These are phyloP conservation scores for Theocolax elegans DNA, from an alignment of 1,140 invertebrate genomes.

Conservation along the genomic window DNA sequence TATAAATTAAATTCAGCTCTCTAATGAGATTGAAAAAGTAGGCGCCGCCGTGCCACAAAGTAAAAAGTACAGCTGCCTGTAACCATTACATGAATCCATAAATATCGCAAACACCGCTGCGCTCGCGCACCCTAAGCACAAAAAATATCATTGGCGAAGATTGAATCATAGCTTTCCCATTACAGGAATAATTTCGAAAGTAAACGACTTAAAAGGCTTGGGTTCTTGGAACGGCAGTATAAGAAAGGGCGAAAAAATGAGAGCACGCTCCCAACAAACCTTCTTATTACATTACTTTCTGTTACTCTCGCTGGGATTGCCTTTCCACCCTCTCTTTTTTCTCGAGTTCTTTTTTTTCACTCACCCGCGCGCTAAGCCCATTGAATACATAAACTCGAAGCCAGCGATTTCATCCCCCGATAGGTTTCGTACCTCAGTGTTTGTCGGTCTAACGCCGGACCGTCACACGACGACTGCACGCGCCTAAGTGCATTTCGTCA, in stretches of 20 bases:
- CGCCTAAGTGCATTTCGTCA: conserved; percentile 36
- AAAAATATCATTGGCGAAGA: too few species aligned
- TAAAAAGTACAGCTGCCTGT: too few species aligned
- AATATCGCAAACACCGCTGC: too few species aligned
- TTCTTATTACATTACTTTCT: conserved; percentile 15
- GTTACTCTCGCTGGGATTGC: conserved; percentile 9
- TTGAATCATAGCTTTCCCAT: too few species aligned
- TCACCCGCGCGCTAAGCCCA: background rate
- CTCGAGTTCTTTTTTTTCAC: background rate
- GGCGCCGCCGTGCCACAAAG: too few species aligned
- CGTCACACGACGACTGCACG: conserved; percentile 12
- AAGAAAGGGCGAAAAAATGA: background rate
- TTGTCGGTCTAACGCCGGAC: conserved; percentile 10
- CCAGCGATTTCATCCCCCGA: conserved; percentile 3
- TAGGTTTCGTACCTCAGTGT: background rate
- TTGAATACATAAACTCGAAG: conserved; percentile 13
- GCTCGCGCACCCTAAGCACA: too few species aligned
- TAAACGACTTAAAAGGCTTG: conserved; percentile 25
- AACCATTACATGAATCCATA: too few species aligned
- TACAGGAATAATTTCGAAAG: background rate
- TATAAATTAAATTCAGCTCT: too few species aligned
- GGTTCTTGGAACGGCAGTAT: conserved; percentile 17
- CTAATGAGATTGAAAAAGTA: too few species aligned
- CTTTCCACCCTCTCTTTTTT: background rate
- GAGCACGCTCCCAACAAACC: background rate